Evolutionary conservation across 2,888 invertebrate genomes (phyloP).

Genomic region (Serripes groenlandicus): DNA sequence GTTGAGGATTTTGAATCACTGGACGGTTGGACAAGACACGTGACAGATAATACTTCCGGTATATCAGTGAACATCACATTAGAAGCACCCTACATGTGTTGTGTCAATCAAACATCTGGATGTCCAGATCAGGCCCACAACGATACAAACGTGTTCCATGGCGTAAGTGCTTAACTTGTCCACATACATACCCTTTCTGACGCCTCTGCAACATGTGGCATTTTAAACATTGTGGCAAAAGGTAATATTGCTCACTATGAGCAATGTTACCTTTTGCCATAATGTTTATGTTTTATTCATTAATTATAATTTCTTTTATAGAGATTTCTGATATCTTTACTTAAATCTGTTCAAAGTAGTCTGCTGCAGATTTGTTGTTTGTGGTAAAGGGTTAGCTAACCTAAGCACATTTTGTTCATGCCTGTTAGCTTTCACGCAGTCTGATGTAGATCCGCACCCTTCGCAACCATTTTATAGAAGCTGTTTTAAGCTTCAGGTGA

Average conservation of each 20-base stretch:
- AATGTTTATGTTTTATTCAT: too few species aligned
- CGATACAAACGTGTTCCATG: neutral
- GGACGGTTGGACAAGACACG: neutral
- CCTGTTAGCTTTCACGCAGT: too few species aligned
- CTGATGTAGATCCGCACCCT: too few species aligned
- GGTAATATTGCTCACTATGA: neutral
- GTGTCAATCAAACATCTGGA: neutral
- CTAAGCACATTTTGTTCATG: too few species aligned
- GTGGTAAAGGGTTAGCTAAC: too few species aligned
- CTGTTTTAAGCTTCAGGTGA: too few species aligned
- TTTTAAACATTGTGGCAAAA: neutral
- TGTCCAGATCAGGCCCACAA: conserved; percentile 1
- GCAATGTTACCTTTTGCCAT: too few species aligned
- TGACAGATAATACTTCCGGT: neutral
- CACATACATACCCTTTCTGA: neutral
- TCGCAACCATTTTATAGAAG: too few species aligned
- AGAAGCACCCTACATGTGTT: conserved; percentile 3
- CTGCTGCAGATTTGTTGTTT: too few species aligned
- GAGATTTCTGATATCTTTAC: too few species aligned
- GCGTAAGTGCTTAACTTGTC: neutral
- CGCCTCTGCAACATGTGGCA: neutral
- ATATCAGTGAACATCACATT: neutral
- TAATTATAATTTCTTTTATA: too few species aligned
- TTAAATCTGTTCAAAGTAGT: too few species aligned
- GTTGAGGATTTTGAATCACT: neutral